Base-by-base conservation (phyloP, 2,797 vertebrate genomes). In the Tokudaia tokunoshimensis region DNA sequence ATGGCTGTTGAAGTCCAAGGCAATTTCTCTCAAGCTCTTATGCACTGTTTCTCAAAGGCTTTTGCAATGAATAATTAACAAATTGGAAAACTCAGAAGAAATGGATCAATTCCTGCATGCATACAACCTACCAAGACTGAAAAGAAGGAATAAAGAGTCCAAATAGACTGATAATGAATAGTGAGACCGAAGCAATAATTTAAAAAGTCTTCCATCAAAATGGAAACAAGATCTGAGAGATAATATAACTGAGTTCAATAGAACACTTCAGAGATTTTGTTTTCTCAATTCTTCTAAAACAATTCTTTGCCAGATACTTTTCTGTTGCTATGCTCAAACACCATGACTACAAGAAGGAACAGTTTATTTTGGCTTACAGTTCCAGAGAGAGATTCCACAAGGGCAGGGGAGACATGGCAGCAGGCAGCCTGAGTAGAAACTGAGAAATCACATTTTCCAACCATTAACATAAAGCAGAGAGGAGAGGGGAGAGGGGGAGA, bases 401-500 rank as follows among this genome's bases (percentile, higher is more conserved):
- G 20, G 44, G 61, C 26, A 20, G 17, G 44, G 12, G 61, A 50
- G 26, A 19, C 41, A n/a, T 14, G 44, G 19, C 61, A 24, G 44
- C 31, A 50, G 82, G 82, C 31, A n/a, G 63, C 12, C 31, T 8
- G 41, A 67, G 83, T 7, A 31, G 63, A 67, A 70, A 20, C 20
- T 24, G 47, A 70, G 83, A 70, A 31, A 52, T 70, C 12, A 70
- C 44, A 37, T 47, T 70, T 86, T 70, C 20, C 31, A 86, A 52
- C 20, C 63, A 52, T 52, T n/a, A 52, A 86, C 7, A 24, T 70
- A n/a, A 37, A 65, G 44, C 17, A 67, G 44, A 55, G 78, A 12
- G 26, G 7, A 20, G 9, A 17, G 31, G 2, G 29, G 24, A 3
- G 34, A 44, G 0, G 0, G 3, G 13, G 0, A 41, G 26, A 12